Percentiles rank a stretch among this genome's conserved stretches.
phyloP scores from a whole-genome alignment of 92 coral and sea anemone species.

The Phenganax stokvisi region DNA sequence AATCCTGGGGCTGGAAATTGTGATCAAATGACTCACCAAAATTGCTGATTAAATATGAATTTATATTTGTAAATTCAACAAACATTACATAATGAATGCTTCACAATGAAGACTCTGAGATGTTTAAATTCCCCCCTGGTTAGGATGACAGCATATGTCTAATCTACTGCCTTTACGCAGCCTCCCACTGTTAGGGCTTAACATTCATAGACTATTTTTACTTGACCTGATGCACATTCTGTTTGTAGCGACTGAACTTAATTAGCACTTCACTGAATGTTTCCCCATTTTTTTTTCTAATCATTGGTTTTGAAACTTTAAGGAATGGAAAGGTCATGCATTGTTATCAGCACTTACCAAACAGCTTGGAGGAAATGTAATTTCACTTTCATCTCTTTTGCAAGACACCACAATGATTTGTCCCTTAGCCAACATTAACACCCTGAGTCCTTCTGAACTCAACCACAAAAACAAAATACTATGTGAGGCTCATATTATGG shows the following conservation, averaged over 20 bases:
- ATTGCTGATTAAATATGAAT: too few relatives aligned
- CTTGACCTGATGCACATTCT: too few relatives aligned
- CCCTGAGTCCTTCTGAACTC: not conserved
- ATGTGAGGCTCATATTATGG: conserved; percentile 18
- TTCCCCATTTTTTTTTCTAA: not conserved
- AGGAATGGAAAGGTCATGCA: conserved; percentile 44
- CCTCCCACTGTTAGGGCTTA: too few relatives aligned
- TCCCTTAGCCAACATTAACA: not conserved
- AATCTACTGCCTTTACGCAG: too few relatives aligned
- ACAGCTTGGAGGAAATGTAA: conserved; percentile 55
- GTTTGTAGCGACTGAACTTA: not conserved
- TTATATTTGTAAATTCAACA: too few relatives aligned
- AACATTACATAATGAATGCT: too few relatives aligned
- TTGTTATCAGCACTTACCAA: conserved; percentile 38
- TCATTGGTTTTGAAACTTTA: not conserved
- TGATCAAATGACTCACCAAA: too few relatives aligned
- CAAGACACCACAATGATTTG: conserved; percentile 18
- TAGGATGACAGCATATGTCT: too few relatives aligned
- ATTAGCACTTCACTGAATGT: not conserved
- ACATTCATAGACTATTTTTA: too few relatives aligned
- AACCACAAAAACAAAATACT: not conserved
- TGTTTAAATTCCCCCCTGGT: too few relatives aligned
- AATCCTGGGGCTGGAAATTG: too few relatives aligned
- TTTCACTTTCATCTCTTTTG: conserved; percentile 54
- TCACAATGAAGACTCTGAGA: too few relatives aligned